Evolutionary conservation across 2,888 invertebrate genomes (phyloP), one percentile per base, ranked within the genome.

Genomic region (Alviniconcha strummeri): DNA sequence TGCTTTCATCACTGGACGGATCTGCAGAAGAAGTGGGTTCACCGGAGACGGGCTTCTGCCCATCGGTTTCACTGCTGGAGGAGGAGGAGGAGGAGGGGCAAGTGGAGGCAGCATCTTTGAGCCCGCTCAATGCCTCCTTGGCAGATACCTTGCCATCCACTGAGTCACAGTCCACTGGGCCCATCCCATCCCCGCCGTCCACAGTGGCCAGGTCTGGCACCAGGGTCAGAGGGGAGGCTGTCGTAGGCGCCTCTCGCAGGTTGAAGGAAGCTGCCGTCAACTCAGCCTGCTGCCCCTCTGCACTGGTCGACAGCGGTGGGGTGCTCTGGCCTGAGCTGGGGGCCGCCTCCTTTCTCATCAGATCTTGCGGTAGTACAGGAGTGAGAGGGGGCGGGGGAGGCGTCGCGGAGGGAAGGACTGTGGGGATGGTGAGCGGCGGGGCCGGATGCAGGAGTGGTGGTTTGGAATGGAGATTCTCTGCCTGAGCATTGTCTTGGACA

Each of bases 381-480:
- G 82, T 82, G 7, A 82, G 36, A 55, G 82, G 69, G 9, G 82
- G 82, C 13, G 82, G 82, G 11, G 82, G 82, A 36, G 82, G 82
- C 5, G 82, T 82, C 11, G 77, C 82, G 15, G 82, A 82, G 4
- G 77, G 71, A 4, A 82, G 64, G 7, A 77, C 15, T 8, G 82
- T 67, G 8, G 76, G 77, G 4, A 77, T 36, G 3, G 77, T 67
- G 64, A 71, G 76, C 15, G 77, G 77, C n/a, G 82, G 82, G n/a
- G 82, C 56, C 15, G 82, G 82, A 5, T 82, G 82, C 69, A 82
- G 77, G 52, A 77, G 82, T 0, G 82, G 82, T 69, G 82, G 82
- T 77, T 77, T 82, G 75, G 82, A 82, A 64, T 82, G 82, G 36
- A 56, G n/a, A n/a, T 76, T 82, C 17, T 82, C 82, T 17, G 82